Evolutionary conservation across 1,140 invertebrate species (phyloP), one percentile per base, ranked within the genome.

Genomic region (Drosophila aff.): DNA sequence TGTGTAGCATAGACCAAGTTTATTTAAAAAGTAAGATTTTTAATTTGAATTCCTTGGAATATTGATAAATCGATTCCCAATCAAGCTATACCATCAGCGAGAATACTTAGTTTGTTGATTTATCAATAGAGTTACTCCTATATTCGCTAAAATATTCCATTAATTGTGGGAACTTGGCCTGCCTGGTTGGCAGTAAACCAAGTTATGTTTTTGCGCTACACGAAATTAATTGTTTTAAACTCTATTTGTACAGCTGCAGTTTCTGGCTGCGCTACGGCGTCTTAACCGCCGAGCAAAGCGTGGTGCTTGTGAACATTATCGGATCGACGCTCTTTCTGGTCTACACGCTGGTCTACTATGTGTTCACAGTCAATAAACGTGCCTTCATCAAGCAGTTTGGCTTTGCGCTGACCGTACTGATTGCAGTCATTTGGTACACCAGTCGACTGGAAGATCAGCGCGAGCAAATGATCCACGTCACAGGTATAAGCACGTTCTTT

Each of bases 251-350:
- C 82, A 92, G 82, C 43, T 92, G 92, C 52, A 91, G 94, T 82
- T 93, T 96, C 49, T 96, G 96, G 96, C 73, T 96, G n/a, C 93
- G 94, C 68, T 96, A 96, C 93, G 96, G 96, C n/a, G 92, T 95
- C 52, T 87, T 96, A 64, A 95, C 95, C 52, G 89, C 93, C 57
- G 96, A 96, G 85, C 90, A 83, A 15, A 95, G 95, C 58, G 85
- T 96, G 52, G 94, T 95, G 26, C 91, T 95, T 58, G 96, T 96
- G 11, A 96, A 96, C 85, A 86, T 94, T 40, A 94, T 96, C 82
- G 96, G 96, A 15, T 83, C 94, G 3, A 81, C 93, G 59, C 92
- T 96, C 26, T 95, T 96, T 92, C 91, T 95, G 33, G 92, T 93
- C 16, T 96, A 96, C 84, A 92, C 95, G 11, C 72, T 94, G 16